A percentile compares a stretch with the other conserved stretches of the same genome.
Conservation (phyloP, 2,888 invertebrate genomes). For the Zygaena filipendulae region DNA sequence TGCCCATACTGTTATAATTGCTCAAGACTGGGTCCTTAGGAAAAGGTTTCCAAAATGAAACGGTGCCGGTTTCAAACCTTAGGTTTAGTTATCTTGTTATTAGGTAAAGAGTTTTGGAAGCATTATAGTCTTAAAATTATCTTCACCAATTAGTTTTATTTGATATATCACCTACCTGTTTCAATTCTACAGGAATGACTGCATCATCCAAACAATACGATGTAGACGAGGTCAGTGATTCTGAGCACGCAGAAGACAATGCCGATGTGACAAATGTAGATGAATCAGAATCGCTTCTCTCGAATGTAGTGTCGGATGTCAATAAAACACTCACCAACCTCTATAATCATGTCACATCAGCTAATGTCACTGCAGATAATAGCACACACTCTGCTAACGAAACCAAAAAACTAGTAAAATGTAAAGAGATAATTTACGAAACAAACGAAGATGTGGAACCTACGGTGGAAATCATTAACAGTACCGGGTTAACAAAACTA, state of each 20-base stretch:
- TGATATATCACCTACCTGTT: too few relatives aligned
- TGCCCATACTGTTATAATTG: too few relatives aligned
- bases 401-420: conserved; percentile 52
- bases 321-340: conserved; percentile 54
- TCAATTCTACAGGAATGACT: too few relatives aligned
- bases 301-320: conserved; percentile 54
- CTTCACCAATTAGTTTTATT: too few relatives aligned
- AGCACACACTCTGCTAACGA: conserved; percentile 41
- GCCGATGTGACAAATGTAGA: conserved; percentile 49
- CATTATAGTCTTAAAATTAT: too few relatives aligned
- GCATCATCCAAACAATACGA: conserved; percentile 48
- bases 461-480: conserved; percentile 75
- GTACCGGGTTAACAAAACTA: conserved; percentile 74
- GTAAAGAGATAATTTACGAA: conserved; percentile 47
- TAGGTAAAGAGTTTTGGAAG: too few relatives aligned
- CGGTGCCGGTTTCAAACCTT: too few relatives aligned
- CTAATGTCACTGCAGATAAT: conserved; percentile 47
- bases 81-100: too few relatives aligned
- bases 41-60: too few relatives aligned
- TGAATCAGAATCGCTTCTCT: conserved; percentile 52
- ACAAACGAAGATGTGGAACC: conserved; percentile 39
- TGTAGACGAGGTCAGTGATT: too few relatives aligned
- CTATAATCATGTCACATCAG: conserved; percentile 53
- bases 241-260: too few relatives aligned
- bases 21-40: too few relatives aligned